phyloP scores from a whole-genome alignment of 2,113 vertebrate genomes.

The Dendropsophus ebraccatus region DNA sequence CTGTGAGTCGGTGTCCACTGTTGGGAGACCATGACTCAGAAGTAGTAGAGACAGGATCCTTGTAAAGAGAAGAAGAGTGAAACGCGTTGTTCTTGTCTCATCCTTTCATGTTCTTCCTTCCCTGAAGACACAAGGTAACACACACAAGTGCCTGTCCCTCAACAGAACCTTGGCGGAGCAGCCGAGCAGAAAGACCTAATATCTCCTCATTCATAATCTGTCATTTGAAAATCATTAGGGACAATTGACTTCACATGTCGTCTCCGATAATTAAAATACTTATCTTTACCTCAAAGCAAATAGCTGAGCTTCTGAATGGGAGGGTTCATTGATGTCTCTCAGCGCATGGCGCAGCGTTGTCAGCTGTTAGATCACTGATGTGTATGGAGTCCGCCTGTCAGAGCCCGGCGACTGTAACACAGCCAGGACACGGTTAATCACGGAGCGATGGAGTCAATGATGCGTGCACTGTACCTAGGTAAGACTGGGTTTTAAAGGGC shows the following conservation, averaged over 20 bases:
- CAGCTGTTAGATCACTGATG: constrained; percentile 59
- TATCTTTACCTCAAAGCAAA: constrained; percentile 74
- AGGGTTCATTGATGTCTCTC: constrained; percentile 74
- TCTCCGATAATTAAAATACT: constrained; percentile 88
- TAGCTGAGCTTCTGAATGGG: constrained; percentile 72
- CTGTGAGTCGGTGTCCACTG: too few relatives aligned
- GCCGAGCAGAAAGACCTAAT: constrained; percentile 85
- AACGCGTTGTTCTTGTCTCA: constrained; percentile 70
- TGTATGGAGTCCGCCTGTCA: neutral
- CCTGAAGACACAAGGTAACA: constrained; percentile 79
- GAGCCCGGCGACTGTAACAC: neutral
- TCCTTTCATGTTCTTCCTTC: constrained; percentile 72
- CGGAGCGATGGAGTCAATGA: neutral
- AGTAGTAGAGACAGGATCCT: constrained; percentile 63
- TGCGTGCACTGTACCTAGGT: neutral
- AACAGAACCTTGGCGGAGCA: constrained; percentile 78
- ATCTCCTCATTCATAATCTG: constrained; percentile 85
- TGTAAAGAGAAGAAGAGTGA: constrained; percentile 60
- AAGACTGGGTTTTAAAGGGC: neutral
- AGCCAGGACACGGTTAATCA: constrained; percentile 5
- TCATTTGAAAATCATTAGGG: constrained; percentile 88
- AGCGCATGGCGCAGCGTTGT: constrained; percentile 70
- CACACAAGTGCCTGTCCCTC: constrained; percentile 81
- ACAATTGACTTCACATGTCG: constrained; percentile 96
- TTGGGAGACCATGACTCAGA: constrained; percentile 55